Percentiles rank a stretch among this genome's conserved stretches.
Conservation (phyloP, 2,797 vertebrate genomes). For the Labroides dimidiatus region DNA sequence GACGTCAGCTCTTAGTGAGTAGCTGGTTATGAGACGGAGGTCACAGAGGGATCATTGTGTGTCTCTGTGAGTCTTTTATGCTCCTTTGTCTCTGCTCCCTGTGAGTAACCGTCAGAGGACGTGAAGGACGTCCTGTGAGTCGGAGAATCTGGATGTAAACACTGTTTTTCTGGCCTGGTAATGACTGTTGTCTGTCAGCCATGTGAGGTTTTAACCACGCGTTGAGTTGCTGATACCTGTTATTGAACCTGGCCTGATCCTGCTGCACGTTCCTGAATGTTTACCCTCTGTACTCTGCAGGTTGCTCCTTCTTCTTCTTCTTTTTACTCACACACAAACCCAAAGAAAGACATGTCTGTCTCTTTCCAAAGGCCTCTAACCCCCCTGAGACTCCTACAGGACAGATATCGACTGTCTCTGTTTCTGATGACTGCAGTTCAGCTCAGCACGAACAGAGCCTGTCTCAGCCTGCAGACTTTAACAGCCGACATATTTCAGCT, state of each 20-base stretch:
- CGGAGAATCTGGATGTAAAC: slow-evolving; percentile 42
- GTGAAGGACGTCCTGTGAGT: slow-evolving; percentile 5
- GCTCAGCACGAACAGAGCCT: slow-evolving; percentile 36
- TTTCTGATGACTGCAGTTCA: slow-evolving; percentile 18
- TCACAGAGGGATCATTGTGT: slow-evolving; percentile 17
- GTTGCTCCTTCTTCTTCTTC: neutral
- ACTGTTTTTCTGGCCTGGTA: slow-evolving; percentile 39
- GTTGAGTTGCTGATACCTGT: slow-evolving; percentile 22
- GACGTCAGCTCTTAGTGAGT: slow-evolving; percentile 10
- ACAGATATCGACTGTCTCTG: slow-evolving; percentile 1
- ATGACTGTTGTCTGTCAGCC: slow-evolving; percentile 57
- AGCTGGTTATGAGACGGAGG: neutral
- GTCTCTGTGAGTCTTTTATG: neutral
- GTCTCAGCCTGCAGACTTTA: slow-evolving; percentile 57
- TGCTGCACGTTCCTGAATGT: neutral
- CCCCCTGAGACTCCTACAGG: neutral
- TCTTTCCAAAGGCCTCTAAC: slow-evolving; percentile 1
- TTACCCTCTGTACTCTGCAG: slow-evolving; percentile 11
- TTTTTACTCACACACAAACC: slow-evolving; percentile 1
- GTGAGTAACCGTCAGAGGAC: slow-evolving; percentile 23
- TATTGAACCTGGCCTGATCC: slow-evolving; percentile 6
- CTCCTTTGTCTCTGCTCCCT: slow-evolving; percentile 20
- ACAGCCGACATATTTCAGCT: slow-evolving; percentile 49
- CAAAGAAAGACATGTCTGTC: neutral
- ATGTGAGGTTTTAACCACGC: slow-evolving; percentile 13